A percentile compares a stretch with the other conserved stretches of the same genome.
Evolutionary conservation across 2,888 invertebrate species (phyloP).

Genomic region (Eucera pruinosa): DNA sequence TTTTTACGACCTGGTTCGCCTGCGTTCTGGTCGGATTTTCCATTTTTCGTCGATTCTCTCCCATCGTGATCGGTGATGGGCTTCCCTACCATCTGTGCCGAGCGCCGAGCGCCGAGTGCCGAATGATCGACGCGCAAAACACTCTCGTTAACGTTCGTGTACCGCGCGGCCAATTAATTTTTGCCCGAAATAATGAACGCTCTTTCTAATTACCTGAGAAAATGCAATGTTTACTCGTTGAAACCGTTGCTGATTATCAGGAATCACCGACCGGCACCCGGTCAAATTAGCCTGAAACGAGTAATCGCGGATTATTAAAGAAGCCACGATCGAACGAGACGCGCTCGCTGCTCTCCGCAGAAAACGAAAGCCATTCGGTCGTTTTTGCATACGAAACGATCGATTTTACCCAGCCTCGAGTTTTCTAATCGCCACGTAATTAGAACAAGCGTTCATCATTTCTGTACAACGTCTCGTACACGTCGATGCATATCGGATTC

Average conservation of each 20-base stretch:
- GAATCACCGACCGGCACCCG: conserved; percentile 16
- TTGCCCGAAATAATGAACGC: conserved; percentile 48
- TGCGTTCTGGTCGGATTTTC: conserved; percentile 43
- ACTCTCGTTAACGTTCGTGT: conserved; percentile 21
- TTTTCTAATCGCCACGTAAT: no score
- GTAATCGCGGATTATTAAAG: conserved; percentile 1
- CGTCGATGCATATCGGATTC: no score
- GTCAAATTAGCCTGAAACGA: conserved; percentile 16
- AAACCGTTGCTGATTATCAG: conserved; percentile 26
- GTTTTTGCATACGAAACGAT: no score
- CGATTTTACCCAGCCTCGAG: no score
- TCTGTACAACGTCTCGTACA: no score
- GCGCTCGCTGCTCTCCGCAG: not conserved
- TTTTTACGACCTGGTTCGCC: conserved; percentile 46
- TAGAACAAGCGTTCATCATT: no score
- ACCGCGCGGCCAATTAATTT: conserved; percentile 44
- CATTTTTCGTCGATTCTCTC: conserved; percentile 30
- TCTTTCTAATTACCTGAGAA: conserved; percentile 43
- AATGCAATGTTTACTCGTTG: conserved; percentile 36
- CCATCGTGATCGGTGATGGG: no score
- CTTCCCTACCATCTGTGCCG: not conserved
- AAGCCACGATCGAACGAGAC: not conserved
- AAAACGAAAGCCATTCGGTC: not conserved
- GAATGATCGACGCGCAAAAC: conserved; percentile 19
- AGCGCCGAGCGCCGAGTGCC: no score